phyloP scores from a whole-genome alignment of 64 coral and sea anemone genomes.

The Porites australiensis region DNA sequence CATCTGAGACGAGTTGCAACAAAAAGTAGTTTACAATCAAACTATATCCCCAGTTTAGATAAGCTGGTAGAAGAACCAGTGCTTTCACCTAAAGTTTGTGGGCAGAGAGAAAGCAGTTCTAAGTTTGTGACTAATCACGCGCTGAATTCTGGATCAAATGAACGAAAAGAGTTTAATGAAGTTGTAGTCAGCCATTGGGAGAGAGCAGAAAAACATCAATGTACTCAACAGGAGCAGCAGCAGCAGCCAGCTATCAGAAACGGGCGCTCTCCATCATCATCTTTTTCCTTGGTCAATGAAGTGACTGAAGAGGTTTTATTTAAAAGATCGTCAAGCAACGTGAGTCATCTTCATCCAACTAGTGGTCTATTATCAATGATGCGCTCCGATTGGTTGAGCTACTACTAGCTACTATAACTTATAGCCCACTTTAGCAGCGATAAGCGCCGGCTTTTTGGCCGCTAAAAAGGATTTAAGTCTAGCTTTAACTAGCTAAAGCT shows the following conservation, averaged over 20 bases:
- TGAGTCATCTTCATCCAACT: background rate
- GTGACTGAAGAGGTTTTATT: slow-evolving; percentile 24
- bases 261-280: background rate
- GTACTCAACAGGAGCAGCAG: background rate
- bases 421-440: too few relatives aligned
- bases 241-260: background rate
- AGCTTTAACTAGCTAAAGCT: too few relatives aligned
- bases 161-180: slow-evolving; percentile 1
- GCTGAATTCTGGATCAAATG: background rate
- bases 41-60: slow-evolving; percentile 22
- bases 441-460: too few relatives aligned
- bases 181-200: slow-evolving; percentile 10
- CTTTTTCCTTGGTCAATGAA: background rate
- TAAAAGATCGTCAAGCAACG: background rate
- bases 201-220: slow-evolving; percentile 4
- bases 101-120: background rate
- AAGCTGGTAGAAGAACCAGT: background rate
- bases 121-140: background rate
- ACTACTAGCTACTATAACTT: too few relatives aligned
- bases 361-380: too few relatives aligned
- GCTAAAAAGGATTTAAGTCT: too few relatives aligned
- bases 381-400: too few relatives aligned
- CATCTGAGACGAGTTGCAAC: slow-evolving; percentile 16
- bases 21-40: slow-evolving; percentile 23
- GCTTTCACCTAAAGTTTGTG: background rate